Base-by-base conservation (phyloP, 2,797 vertebrate genomes). In the Oreochromis mossambicus region DNA sequence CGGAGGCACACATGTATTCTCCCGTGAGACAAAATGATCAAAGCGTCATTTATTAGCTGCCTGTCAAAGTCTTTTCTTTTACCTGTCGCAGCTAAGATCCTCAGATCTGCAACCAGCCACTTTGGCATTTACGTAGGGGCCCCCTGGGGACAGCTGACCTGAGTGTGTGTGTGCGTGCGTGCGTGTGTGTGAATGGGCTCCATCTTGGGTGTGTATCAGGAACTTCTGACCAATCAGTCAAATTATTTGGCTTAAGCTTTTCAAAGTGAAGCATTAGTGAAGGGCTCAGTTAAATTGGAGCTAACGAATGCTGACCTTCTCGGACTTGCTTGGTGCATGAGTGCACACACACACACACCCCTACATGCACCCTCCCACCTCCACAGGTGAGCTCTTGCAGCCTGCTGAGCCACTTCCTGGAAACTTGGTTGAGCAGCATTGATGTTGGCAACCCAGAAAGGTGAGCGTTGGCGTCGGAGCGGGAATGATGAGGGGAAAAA, bases 271-370 rank as follows among this genome's bases (percentile, higher is more conserved):
- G 84, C 79, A 3, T 78, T 75, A 24, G 66, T 93, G 89, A 94
- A 92, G 84, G 91, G 32, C 82, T 94, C 91, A 90, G 87, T 55
- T 85, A 90, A 94, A 93, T 94, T 93, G 87, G 92, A 90, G 61
- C 85, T 91, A 93, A 94, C 79, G 86, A 94, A 90, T 82, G 3
- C 50, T 79, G 92, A 91, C 90, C 87, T 87, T 41, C 84, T 54
- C n/a, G 3, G 38, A 36, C 14, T 73, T 17, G 2, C 41, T 73
- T 36, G 66, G 38, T 48, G 17, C 32, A 13, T 32, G 36, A 15
- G 29, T 24, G 29, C 29, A 10, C 55, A 14, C 36, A 10, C 36
- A 10, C 14, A 17, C 77, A 66, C 79, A 68, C 51, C 63, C 17
- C 73, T 81, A 77, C 21, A 8, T 58, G n/a, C 79, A 48, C 66